Base-by-base conservation (phyloP, 2,113 vertebrate genomes). In the Lophius piscatorius region DNA sequence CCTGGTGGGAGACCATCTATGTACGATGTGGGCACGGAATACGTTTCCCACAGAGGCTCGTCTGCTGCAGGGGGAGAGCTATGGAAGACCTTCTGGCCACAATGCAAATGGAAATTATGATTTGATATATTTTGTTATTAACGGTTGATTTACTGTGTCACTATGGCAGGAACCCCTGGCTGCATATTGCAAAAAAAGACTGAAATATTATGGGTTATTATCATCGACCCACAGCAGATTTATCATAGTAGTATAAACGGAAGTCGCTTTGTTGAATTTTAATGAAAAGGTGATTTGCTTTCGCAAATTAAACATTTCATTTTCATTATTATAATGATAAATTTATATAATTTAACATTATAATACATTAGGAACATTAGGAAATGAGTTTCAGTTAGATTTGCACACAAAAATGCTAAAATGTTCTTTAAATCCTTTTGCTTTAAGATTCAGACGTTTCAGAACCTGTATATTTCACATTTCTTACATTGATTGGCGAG, bases 11-110 rank as follows among this genome's bases (percentile, higher is more conserved):
- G 67, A 51, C 20, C 4, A 22, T 56, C 61, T 57, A 38, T 16
- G 34, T 63, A 46, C 28, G 9, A 38, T 18, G 45, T 14, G 46
- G 73, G 51, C 57, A 45, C 61, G 63, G 72, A 72, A 88, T 82
- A 59, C 45, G 78, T 65, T 81, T 76, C 70, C 80, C 62, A 69
- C 61, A 52, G 67, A 78, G 78, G 65, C 58, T 82, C 80, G 70
- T 80, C 78, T 74, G 80, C 69, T 55, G 66, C 69, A 44, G 22
- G 29, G n/a, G 39, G 51, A 65, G 57, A 73, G 44, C 41, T 23
- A 35, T 24, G 61, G 45, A 66, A 67, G 69, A 50, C 34, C 61
- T 42, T 50, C 38, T 75, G 73, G 72, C 56, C 65, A 63, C 41
- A 11, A 5, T 67, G 63, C 48, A 65, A 70, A 59, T 42, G 35